Evolutionary conservation across 2,113 vertebrate species (phyloP), one percentile per base, ranked within the genome.

Genomic region (Callospermophilus lateralis): DNA sequence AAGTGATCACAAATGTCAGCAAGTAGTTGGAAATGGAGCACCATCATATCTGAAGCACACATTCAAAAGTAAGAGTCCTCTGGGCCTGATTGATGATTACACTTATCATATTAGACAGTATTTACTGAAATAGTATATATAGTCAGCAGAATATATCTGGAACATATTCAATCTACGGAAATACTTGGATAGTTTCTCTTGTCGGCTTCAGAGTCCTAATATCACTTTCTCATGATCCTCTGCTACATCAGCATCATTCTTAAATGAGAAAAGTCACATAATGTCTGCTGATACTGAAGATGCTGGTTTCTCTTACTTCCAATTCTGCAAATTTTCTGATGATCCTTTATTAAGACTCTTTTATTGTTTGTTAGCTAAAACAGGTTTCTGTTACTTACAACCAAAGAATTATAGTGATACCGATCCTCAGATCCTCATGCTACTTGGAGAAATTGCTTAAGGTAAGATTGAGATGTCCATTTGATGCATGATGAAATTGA

Each of bases 1-100:
- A 89, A 96, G 11, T 92, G 51, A 37, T 45, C 39, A 73, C 73
- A 91, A 45, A 74, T 87, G 77, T 85, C 48, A 92, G 26, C 28
- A 92, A 42, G 61, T 93, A 79, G 8, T 26, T 86, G 80, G 28
- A 79, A 86, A 76, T 55, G 70, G 76, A 86, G 1, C 7, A 37
- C 26, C n/a, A 55, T 68, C n/a, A 73, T 39, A 84, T 55, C 68
- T 39, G 72, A 93, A 20, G 13, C 30, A 61, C 22, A 67, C 3
- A 91, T 24, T 88, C 37, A 76, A 19, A 63, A 91, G 17, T 51
- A 6, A 79, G 58, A 90, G 45, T 92, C 42, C 37, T 83, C 65
- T 17, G 55, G 68, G 70, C 9, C 39, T 92, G 68, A 55, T 8
- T 34, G 22, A 79, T 86, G 39, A 68, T 53, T 10, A 6, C 24